These are phyloP conservation scores for Hypanus sabinus DNA, from an alignment of 2,113 vertebrate species.

Conservation along the genomic window DNA sequence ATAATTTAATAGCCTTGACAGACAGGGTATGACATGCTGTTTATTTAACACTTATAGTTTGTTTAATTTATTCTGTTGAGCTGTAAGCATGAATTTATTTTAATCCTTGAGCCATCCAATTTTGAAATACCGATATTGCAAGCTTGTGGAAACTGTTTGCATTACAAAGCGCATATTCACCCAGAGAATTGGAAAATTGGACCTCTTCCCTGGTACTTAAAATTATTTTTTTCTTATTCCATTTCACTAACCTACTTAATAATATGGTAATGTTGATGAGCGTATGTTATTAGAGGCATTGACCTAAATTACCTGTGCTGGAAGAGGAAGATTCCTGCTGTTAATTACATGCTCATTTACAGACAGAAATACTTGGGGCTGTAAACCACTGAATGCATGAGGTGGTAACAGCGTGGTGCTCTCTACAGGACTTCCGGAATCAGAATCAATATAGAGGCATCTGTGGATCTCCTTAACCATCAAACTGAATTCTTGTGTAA, in stretches of 20 bases:
- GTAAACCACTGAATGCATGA: too few species aligned
- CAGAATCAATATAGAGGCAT: too few species aligned
- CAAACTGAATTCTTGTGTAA: too few species aligned
- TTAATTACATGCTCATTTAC: too few species aligned
- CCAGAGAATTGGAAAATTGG: background rate
- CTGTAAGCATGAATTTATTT: background rate
- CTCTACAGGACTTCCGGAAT: too few species aligned
- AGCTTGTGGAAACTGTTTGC: too few species aligned
- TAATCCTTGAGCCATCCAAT: background rate
- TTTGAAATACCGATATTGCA: background rate
- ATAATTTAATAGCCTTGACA: background rate
- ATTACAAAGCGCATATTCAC: too few species aligned
- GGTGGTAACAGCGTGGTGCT: too few species aligned
- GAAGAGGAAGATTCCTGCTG: too few species aligned
- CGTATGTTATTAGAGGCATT: background rate
- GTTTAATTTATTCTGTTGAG: background rate
- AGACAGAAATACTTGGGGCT: too few species aligned
- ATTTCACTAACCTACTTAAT: background rate
- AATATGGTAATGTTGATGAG: background rate
- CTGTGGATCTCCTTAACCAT: too few species aligned
- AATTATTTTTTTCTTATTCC: background rate
- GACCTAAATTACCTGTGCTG: too few species aligned
- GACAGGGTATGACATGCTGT: background rate
- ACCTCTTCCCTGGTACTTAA: background rate
- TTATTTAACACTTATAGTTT: background rate